Evolutionary conservation across 2,888 invertebrate species (phyloP).

Genomic region (Eurytoma californica): DNA sequence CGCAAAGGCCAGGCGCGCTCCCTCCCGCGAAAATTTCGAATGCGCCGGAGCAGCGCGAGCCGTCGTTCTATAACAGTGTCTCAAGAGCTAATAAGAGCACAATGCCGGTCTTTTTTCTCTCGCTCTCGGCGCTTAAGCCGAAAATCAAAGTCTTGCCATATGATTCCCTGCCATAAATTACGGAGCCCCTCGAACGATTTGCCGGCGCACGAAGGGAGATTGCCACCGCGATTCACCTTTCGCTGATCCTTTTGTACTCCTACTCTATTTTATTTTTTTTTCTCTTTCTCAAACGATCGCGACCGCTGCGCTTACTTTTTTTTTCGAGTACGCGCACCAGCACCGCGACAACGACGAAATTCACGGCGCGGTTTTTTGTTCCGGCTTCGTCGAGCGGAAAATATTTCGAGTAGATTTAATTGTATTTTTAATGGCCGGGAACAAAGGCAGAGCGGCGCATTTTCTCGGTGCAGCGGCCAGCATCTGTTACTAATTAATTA

Average conservation of each 20-base stretch:
- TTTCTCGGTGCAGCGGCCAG: too few species aligned
- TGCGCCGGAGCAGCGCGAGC: too few species aligned
- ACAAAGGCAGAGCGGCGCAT: too few species aligned
- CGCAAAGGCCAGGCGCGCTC: not conserved
- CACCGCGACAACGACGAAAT: conserved; percentile 36
- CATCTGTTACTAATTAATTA: too few species aligned
- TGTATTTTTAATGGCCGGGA: too few species aligned
- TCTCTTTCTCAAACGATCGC: conserved; percentile 18
- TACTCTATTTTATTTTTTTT: conserved; percentile 30
- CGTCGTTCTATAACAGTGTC: conserved; percentile 26
- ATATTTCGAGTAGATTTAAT: not conserved
- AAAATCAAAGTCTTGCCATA: conserved; percentile 50
- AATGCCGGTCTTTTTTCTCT: conserved; percentile 26
- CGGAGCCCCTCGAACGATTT: conserved; percentile 40
- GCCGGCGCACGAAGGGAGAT: conserved; percentile 8
- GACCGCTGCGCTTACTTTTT: not conserved
- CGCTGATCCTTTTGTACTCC: conserved; percentile 42
- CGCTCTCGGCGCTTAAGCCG: conserved; percentile 38
- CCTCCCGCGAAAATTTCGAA: not conserved
- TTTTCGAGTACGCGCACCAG: conserved; percentile 18
- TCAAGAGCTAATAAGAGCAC: conserved; percentile 55
- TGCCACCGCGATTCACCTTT: conserved; percentile 14
- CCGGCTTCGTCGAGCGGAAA: conserved; percentile 37
- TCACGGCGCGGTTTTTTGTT: conserved; percentile 41
- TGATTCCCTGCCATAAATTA: conserved; percentile 52